These are phyloP conservation scores for Uloborus plumipes DNA, from an alignment of 2,888 invertebrate genomes.

Conservation along the genomic window DNA sequence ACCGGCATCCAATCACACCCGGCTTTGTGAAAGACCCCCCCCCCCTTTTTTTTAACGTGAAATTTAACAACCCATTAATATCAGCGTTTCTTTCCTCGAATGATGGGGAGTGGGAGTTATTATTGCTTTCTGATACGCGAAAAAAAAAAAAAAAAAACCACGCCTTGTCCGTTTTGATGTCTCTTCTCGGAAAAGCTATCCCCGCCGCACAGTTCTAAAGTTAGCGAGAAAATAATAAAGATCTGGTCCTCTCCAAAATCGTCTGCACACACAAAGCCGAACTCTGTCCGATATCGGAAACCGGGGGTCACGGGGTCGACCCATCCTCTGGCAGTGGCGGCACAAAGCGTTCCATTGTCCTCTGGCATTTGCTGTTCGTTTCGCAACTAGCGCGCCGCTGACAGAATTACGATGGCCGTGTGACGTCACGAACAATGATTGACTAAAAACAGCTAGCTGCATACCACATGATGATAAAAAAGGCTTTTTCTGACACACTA, in stretches of 20 bases:
- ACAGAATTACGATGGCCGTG: conserved; percentile 52
- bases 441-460: conserved; percentile 59
- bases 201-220: conserved; percentile 41
- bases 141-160: neutral
- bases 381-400: conserved; percentile 37
- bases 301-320: conserved; percentile 48
- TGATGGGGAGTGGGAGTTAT: no score
- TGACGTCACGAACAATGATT: conserved; percentile 62
- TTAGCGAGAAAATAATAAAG: conserved; percentile 59
- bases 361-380: neutral
- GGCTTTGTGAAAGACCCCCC: no score
- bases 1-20: no score
- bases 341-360: conserved; percentile 44
- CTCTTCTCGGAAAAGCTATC: conserved; percentile 6
- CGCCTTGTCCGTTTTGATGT: neutral
- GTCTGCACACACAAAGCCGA: conserved; percentile 40
- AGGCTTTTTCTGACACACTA: neutral
- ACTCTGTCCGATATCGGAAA: conserved; percentile 60
- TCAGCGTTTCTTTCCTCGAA: no score
- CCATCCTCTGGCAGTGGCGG: conserved; percentile 26
- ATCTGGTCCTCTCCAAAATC: neutral
- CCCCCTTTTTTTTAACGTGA: no score
- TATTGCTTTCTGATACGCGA: no score
- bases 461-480: conserved; percentile 40
- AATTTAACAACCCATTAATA: no score